phyloP scores from a whole-genome alignment of 2,888 invertebrate species.

The Heliconius ismenius region DNA sequence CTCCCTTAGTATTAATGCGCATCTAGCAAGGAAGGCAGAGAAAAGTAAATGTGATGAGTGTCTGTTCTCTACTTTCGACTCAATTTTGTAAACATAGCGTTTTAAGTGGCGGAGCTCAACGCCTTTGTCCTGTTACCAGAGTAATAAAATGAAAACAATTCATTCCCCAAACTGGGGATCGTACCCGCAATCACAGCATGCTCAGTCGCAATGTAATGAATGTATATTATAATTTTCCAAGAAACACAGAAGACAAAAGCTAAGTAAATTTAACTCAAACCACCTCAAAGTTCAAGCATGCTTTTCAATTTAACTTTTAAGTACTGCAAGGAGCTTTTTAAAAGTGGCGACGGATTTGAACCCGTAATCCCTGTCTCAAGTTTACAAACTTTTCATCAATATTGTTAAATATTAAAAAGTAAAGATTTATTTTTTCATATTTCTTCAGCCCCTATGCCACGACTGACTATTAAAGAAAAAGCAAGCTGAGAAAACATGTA shows the following conservation, averaged over 20 bases:
- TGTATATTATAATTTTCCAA: neutral
- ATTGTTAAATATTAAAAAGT: neutral
- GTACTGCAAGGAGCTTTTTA: conserved; percentile 2
- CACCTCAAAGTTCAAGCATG: conserved; percentile 11
- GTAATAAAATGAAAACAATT: neutral
- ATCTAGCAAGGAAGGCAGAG: neutral
- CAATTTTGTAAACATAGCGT: neutral
- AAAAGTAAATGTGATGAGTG: neutral
- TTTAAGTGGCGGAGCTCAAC: neutral
- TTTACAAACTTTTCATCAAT: neutral
- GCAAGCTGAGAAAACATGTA: too few species aligned
- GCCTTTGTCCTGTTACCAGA: too few species aligned
- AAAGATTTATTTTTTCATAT: too few species aligned
- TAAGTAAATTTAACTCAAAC: conserved; percentile 4
- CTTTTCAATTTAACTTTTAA: conserved; percentile 21
- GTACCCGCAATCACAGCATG: neutral
- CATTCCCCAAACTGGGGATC: neutral
- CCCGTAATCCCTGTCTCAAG: neutral
- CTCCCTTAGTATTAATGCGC: too few species aligned
- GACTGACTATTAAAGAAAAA: too few species aligned
- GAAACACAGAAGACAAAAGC: neutral
- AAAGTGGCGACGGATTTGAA: neutral
- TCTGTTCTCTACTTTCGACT: neutral
- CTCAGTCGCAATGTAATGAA: neutral
- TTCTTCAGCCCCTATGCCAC: too few species aligned